A percentile compares a stretch with the other conserved stretches of the same genome.
Evolutionary conservation across 2,888 invertebrate genomes (phyloP).

Genomic region (Pyrrhosoma nymphula): DNA sequence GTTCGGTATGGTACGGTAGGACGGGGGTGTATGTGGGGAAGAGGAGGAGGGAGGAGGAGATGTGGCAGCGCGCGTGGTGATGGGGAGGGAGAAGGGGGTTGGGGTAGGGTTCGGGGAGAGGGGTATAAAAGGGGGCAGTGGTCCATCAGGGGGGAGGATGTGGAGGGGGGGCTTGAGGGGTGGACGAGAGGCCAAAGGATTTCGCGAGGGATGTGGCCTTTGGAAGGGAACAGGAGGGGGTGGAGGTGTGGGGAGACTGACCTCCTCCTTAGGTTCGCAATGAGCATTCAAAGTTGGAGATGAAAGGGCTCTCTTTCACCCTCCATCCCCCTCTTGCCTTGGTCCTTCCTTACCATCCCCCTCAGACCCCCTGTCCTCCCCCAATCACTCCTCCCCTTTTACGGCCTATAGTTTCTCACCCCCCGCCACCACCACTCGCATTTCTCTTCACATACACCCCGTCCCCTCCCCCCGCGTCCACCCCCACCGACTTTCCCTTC

Average conservation of each 20-base stretch:
- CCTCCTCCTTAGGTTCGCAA: slow-evolving; percentile 29
- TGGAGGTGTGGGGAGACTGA: neutral
- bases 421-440: neutral
- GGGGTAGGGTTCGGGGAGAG: neutral
- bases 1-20: neutral
- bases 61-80: too few species aligned
- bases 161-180: neutral
- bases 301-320: slow-evolving; percentile 21
- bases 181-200: neutral
- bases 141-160: neutral
- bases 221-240: neutral
- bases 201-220: neutral
- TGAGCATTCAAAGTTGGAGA: slow-evolving; percentile 53
- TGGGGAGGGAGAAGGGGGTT: too few species aligned
- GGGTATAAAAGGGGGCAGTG: neutral
- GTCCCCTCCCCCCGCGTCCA: neutral
- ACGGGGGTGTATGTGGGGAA: too few species aligned
- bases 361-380: neutral
- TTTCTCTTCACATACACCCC: neutral
- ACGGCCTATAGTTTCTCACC: neutral
- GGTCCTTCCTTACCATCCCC: neutral
- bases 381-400: neutral
- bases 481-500: neutral
- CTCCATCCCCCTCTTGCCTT: neutral
- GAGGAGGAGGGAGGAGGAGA: too few species aligned